Evolutionary conservation across 2,888 invertebrate species (phyloP).

Genomic region (Cyclophora albipunctata): DNA sequence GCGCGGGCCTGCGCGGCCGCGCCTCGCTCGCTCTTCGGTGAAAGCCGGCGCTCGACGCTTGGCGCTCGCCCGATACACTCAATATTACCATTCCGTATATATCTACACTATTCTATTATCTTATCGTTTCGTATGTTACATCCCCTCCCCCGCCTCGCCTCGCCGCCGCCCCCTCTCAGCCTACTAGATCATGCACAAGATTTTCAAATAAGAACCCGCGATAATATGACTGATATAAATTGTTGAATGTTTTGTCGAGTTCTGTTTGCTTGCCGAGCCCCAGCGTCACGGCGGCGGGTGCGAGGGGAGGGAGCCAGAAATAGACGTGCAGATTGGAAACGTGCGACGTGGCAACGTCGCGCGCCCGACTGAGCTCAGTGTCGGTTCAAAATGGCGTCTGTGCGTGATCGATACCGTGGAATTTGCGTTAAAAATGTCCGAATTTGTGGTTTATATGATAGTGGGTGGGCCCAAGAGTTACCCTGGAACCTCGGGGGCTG

Average conservation of each 20-base stretch:
- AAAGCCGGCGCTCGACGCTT: slow-evolving; percentile 55
- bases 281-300: slow-evolving; percentile 38
- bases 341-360: slow-evolving; percentile 73
- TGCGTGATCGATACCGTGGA: slow-evolving; percentile 74
- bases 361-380: slow-evolving; percentile 57
- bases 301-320: slow-evolving; percentile 61
- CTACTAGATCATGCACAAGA: slow-evolving; percentile 49
- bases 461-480: slow-evolving; percentile 66
- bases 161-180: slow-evolving; percentile 21
- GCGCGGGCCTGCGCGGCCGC: slow-evolving; percentile 69
- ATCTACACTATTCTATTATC: slow-evolving; percentile 46
- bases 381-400: slow-evolving; percentile 74
- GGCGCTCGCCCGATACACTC: slow-evolving; percentile 33
- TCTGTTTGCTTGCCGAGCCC: slow-evolving; percentile 58
- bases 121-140: slow-evolving; percentile 46
- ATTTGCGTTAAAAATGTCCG: slow-evolving; percentile 65
- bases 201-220: slow-evolving; percentile 44
- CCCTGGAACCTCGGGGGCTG: slow-evolving; percentile 58
- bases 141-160: slow-evolving; percentile 19
- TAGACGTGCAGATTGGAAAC: slow-evolving; percentile 66
- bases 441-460: slow-evolving; percentile 66
- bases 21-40: slow-evolving; percentile 54
- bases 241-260: slow-evolving; percentile 62
- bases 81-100: slow-evolving; percentile 34
- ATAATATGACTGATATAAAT: slow-evolving; percentile 36